Base-by-base conservation (phyloP, 2,888 invertebrate species). In the Apodemia mormo region DNA sequence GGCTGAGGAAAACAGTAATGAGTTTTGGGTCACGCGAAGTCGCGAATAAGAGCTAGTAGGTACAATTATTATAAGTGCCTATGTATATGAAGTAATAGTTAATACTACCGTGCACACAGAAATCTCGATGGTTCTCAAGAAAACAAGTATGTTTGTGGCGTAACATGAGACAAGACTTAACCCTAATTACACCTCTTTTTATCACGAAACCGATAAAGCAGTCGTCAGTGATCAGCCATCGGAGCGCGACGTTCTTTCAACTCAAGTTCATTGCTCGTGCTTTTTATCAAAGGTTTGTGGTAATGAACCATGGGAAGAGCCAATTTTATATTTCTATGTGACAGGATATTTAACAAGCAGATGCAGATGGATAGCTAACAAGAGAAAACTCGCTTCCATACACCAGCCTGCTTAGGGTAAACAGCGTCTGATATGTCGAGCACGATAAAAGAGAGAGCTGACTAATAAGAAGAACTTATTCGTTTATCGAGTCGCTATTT, bases 201-300 rank as follows among this genome's bases (percentile, higher is more conserved):
- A 30, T 52, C 14, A 52, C n/a, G 52, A 52, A 52, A n/a, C 52
- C 52, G n/a, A n/a, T 52, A 52, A 45, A 45, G 45, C 45, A 73
- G 68, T 69, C 73, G 70, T 67, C 70, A 78, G 77, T 81, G 81
- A 86, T 86, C 84, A 85, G 74, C 73, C 85, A 85, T 74, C 85
- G 82, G 76, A 87, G 89, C 92, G 91, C 76, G 81, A 88, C 91
- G 93, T 91, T 87, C 90, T 82, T 91, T 92, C 90, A 92, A 90
- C 90, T 85, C 82, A 78, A 77, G 90, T 89, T 89, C 90, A 87
- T 85, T 85, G 90, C 79, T 85, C 89, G 83, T 80, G n/a, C 82
- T 68, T 68, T 68, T 58, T 68, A 68, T 68, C 22, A 45, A n/a
- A 43, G 56, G 9, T 58, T 45, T 61, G 61, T 61, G 61, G 61